Base-by-base conservation (phyloP, 2,888 invertebrate genomes). In the Protophormia terraenovae region DNA sequence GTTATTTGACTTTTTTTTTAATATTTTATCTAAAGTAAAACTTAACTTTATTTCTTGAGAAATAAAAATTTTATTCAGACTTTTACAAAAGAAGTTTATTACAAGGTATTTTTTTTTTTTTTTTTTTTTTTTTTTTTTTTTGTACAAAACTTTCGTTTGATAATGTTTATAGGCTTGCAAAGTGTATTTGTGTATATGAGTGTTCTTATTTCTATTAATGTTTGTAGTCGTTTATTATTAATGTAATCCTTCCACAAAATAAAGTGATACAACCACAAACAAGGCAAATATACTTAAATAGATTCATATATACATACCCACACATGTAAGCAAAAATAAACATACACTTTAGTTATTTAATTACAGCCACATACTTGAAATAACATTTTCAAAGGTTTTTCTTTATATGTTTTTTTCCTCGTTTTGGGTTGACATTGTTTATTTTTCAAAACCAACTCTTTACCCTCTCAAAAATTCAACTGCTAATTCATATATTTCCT, bases 191-290 rank as follows among this genome's bases (percentile, higher is more conserved):
- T 19, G 8, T 29, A 16, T 45, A 19, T 41, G 60, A 12, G 5
- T 41, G 22, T 19, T 53, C 16, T 35, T 67, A 19, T 45, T 16
- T 55, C 24, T 60, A n/a, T 72, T n/a, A 50, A 19, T 60, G 38
- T 62, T 50, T 64, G 60, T 62, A 60, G 50, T 66, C 66, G 60
- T 77, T 77, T 47, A 83, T 82, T 88, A 90, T 90, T 90, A 89
- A 90, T 89, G 88, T 90, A 90, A 91, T 90, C 90, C 90, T 90
- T 89, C 91, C 91, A 88, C 90, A 90, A 88, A 91, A 90, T 91
- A 88, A 91, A 91, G 91, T 91, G 90, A 90, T 90, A 88, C 88
- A 89, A 87, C 91, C 91, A 87, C 90, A 90, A 90, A 90, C 89
- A 90, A 89, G 88, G 89, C 89, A 91, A 91, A 90, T 89, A 90